These are phyloP conservation scores for Sanderia malayensis DNA, from an alignment of 30 jellyfish, hydroid and myxozoan species.

Conservation along the genomic window DNA sequence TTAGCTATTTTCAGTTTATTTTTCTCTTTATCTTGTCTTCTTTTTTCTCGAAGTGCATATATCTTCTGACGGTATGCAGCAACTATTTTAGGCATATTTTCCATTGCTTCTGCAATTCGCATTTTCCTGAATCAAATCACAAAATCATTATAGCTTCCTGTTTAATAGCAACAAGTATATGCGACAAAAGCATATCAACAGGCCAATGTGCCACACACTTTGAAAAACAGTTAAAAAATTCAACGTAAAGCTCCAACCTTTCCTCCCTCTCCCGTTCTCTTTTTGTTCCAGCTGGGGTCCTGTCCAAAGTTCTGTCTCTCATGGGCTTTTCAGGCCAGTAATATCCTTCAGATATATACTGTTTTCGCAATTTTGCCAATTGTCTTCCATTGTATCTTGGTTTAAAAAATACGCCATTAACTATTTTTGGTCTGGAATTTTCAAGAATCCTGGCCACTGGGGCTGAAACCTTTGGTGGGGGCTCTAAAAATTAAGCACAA, in stretches of 20 bases:
- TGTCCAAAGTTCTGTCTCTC: slow-evolving; percentile 81
- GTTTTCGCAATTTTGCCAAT: slow-evolving; percentile 59
- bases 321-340: slow-evolving; percentile 87
- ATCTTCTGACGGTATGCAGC: slow-evolving; percentile 68
- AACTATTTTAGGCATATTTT: slow-evolving; percentile 81
- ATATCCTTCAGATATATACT: slow-evolving; percentile 74
- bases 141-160: neutral
- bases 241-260: slow-evolving; percentile 29
- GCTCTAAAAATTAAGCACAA: slow-evolving; percentile 25
- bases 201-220: neutral
- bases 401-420: slow-evolving; percentile 29
- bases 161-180: neutral
- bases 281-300: slow-evolving; percentile 56
- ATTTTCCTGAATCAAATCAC: slow-evolving; percentile 44
- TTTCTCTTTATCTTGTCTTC: slow-evolving; percentile 48
- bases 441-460: slow-evolving; percentile 57
- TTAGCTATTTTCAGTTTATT: slow-evolving; percentile 46
- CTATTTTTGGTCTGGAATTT: slow-evolving; percentile 44
- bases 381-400: slow-evolving; percentile 63
- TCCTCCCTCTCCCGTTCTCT: slow-evolving; percentile 43
- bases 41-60: slow-evolving; percentile 42
- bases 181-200: neutral
- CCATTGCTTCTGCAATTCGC: slow-evolving; percentile 75
- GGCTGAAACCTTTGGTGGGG: slow-evolving; percentile 67
- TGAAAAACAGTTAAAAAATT: no score